Conservation (phyloP, 2,113 vertebrate species). For the Ibidorhyncha struthersii region DNA sequence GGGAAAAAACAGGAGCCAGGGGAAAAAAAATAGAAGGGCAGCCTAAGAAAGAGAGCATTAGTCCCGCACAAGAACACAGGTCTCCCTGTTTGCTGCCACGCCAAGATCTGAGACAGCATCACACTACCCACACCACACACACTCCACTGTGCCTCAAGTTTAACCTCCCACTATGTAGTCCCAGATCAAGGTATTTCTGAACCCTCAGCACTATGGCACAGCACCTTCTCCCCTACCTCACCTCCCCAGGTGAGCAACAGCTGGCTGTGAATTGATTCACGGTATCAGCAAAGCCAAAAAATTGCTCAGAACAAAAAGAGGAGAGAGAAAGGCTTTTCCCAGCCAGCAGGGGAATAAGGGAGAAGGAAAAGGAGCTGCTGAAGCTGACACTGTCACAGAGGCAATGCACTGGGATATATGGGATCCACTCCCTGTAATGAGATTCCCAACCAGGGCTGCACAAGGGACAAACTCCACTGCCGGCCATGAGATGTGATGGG, state of each 20-base stretch:
- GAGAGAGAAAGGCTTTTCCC: not conserved
- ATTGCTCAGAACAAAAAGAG: not conserved
- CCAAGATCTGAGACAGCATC: rapidly evolving
- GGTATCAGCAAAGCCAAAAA: not conserved
- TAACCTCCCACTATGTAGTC: not conserved
- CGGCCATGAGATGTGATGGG: rapidly evolving
- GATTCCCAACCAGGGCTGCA: not conserved
- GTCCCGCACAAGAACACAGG: not conserved
- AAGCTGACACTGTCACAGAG: not conserved
- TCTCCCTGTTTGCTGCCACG: not conserved
- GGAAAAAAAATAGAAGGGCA: not conserved
- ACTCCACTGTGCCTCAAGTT: not conserved
- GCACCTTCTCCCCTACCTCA: not conserved
- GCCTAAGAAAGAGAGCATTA: rapidly evolving
- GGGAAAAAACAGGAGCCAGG: not conserved
- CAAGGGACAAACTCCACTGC: not conserved
- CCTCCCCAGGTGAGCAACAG: not conserved
- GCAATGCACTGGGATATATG: not conserved
- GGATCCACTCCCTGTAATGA: not conserved
- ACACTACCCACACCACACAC: not conserved
- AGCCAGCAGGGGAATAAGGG: not conserved
- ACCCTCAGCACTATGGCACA: not conserved
- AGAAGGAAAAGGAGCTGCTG: not conserved
- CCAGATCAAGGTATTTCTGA: not conserved
- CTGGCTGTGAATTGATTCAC: not conserved